Evolutionary conservation across 2,888 invertebrate species (phyloP), one percentile per base, ranked within the genome.

Genomic region (Oeneis ivallda): DNA sequence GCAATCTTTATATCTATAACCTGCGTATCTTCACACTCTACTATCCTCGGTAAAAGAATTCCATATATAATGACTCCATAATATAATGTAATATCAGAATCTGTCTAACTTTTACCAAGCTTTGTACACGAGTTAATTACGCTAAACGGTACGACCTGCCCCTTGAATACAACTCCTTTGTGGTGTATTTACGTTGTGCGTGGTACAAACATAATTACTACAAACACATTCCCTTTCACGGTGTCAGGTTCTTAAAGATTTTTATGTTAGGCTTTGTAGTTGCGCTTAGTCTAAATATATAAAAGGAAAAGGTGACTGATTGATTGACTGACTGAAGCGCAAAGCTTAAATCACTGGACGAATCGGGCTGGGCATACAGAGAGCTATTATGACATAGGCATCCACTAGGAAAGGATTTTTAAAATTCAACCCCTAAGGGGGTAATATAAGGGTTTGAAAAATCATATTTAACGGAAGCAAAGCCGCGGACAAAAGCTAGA

Each of bases 131-230:
- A 45, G 59, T 39, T 49, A 15, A 49, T 50, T 50, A 49, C 17
- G 49, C 37, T 17, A 34, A 59, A 37, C 49, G 37, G 15, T 60
- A 39, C 37, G 13, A 60, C 49, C 59, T 34, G 37, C 17, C 41
- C 26, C 13, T 39, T 37, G 19, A 56, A 56, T 49, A 49, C 32
- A 37, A 39, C 34, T 37, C 49, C 49, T 60, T 49, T 60, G 59
- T 49, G 49, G 47, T 57, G 41, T 41, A 37, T 37, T 47, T 50
- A 60, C 19, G 49, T 39, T 39, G 19, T 17, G 19, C 49, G n/a
- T 15, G 32, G 19, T 19, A 60, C 11, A 60, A 49, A 26, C 32
- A 26, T 58, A 32, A 32, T 58, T 45, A 45, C 17, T 45, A 45
- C 15, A 26, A 45, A 17, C 17, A 19, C 58, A 9, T 1, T 6